A percentile compares a stretch with the other conserved stretches of the same genome.
These are phyloP conservation scores for Automeris io DNA, from an alignment of 2,888 invertebrate genomes.

Conservation along the genomic window DNA sequence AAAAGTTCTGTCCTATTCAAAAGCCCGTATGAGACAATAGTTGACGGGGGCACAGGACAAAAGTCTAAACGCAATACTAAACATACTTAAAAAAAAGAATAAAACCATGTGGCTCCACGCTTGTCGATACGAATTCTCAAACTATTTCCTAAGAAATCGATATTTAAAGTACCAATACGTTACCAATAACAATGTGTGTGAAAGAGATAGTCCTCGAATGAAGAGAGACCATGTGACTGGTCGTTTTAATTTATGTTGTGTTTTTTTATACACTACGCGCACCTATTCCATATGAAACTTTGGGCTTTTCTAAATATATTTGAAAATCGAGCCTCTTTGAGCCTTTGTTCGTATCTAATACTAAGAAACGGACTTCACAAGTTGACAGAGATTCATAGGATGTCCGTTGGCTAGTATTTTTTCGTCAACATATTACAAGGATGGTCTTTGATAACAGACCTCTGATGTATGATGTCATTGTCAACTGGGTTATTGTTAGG, in stretches of 20 bases:
- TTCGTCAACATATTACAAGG: slow-evolving; percentile 51
- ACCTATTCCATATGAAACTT: slow-evolving; percentile 70
- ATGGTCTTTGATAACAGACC: slow-evolving; percentile 50
- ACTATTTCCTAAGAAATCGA: slow-evolving; percentile 61
- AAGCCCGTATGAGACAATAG: slow-evolving; percentile 63
- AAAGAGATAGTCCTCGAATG: slow-evolving; percentile 42
- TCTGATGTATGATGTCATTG: slow-evolving; percentile 56
- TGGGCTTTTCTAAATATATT: slow-evolving; percentile 69
- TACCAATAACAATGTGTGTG: slow-evolving; percentile 54
- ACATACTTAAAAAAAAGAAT: slow-evolving; percentile 50
- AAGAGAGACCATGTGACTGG: slow-evolving; percentile 43
- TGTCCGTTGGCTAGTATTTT: slow-evolving; percentile 52
- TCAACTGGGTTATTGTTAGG: slow-evolving; percentile 42
- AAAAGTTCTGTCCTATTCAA: slow-evolving; percentile 63
- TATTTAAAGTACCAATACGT: slow-evolving; percentile 69
- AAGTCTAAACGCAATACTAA: slow-evolving; percentile 63
- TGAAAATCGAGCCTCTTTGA: slow-evolving; percentile 62
- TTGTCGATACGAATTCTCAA: slow-evolving; percentile 52
- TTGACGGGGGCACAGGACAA: slow-evolving; percentile 62
- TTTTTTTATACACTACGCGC: slow-evolving; percentile 60
- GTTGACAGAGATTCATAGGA: slow-evolving; percentile 54
- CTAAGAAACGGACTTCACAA: slow-evolving; percentile 73
- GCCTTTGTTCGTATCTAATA: slow-evolving; percentile 63
- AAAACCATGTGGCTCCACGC: slow-evolving; percentile 61
- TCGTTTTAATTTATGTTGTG: slow-evolving; percentile 73